Percentiles rank a stretch among this genome's conserved stretches.
Conservation (phyloP, 2,113 vertebrate species). For the Aphyosemion australe region DNA sequence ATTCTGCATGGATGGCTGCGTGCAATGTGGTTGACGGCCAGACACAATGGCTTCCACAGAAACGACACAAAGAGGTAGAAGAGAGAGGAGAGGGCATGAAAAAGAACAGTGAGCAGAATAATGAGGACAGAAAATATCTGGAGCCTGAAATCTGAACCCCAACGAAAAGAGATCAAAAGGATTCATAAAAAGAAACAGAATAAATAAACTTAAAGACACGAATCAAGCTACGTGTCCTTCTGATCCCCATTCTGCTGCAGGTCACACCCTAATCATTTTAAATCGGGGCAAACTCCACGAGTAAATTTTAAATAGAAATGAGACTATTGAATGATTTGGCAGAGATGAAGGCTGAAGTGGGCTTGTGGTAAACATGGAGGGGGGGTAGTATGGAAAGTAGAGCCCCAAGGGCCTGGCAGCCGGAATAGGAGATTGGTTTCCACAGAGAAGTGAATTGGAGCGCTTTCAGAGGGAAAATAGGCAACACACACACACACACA, state of each 20-base stretch:
- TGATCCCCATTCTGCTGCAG: background rate
- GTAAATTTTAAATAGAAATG: background rate
- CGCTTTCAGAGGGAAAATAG: conserved; percentile 33
- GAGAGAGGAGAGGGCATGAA: background rate
- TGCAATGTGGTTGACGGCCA: conserved; percentile 61
- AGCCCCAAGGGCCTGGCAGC: conserved; percentile 54
- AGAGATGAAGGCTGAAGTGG: too few species aligned
- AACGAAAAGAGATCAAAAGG: background rate
- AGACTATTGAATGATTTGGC: too few species aligned
- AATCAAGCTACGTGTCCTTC: background rate
- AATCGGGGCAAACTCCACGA: conserved; percentile 1
- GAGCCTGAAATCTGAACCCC: conserved; percentile 7
- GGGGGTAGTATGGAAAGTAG: conserved; percentile 17
- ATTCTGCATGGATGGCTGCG: conserved; percentile 68
- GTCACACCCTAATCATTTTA: background rate
- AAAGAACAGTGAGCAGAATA: conserved; percentile 25
- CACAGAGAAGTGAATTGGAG: conserved; percentile 55
- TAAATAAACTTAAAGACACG: background rate
- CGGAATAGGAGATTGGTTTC: conserved; percentile 65
- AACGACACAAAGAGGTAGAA: conserved; percentile 61
- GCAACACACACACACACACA: conserved; percentile 6
- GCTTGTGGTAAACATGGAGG: too few species aligned
- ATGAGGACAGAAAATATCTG: conserved; percentile 22
- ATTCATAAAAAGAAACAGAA: background rate
- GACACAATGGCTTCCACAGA: conserved; percentile 58